Conservation (phyloP, 2,888 invertebrate species). For the Ametastegia equiseti region DNA sequence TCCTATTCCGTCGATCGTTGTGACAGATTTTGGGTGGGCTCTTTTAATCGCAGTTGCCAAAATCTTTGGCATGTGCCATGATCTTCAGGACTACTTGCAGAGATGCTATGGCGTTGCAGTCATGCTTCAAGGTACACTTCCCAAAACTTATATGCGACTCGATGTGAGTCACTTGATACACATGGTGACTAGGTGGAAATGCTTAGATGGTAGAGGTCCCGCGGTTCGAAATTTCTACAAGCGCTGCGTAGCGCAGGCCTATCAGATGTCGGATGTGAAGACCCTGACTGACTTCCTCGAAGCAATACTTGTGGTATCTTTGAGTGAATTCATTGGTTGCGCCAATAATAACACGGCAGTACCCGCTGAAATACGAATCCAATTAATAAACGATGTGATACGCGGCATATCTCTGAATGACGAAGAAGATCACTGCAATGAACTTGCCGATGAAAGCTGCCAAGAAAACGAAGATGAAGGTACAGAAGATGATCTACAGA, state of each 20-base stretch:
- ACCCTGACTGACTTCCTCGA: slow-evolving; percentile 49
- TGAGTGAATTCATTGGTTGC: slow-evolving; percentile 52
- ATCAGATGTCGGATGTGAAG: slow-evolving; percentile 52
- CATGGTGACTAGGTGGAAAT: slow-evolving; percentile 54
- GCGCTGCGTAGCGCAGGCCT: slow-evolving; percentile 52
- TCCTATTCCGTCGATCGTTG: slow-evolving; percentile 49
- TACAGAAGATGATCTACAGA: slow-evolving; percentile 11
- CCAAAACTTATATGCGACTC: slow-evolving; percentile 51
- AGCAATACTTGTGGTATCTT: slow-evolving; percentile 51
- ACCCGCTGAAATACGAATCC: slow-evolving; percentile 51
- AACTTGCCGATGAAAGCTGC: no score
- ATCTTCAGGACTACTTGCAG: slow-evolving; percentile 52
- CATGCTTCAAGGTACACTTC: neutral
- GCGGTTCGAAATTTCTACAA: slow-evolving; percentile 50
- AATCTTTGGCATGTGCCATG: slow-evolving; percentile 52
- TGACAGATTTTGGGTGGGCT: slow-evolving; percentile 52
- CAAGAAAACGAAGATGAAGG: slow-evolving; percentile 1
- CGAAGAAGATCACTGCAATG: neutral
- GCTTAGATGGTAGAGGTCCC: slow-evolving; percentile 27
- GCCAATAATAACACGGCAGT: slow-evolving; percentile 49
- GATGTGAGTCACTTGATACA: slow-evolving; percentile 55
- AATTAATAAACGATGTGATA: slow-evolving; percentile 48
- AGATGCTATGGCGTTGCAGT: slow-evolving; percentile 51
- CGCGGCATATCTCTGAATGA: slow-evolving; percentile 29
- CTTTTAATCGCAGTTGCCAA: slow-evolving; percentile 53